Evolutionary conservation across 2,113 vertebrate species (phyloP), one percentile per base, ranked within the genome.

Genomic region (Pterophyllum scalare): DNA sequence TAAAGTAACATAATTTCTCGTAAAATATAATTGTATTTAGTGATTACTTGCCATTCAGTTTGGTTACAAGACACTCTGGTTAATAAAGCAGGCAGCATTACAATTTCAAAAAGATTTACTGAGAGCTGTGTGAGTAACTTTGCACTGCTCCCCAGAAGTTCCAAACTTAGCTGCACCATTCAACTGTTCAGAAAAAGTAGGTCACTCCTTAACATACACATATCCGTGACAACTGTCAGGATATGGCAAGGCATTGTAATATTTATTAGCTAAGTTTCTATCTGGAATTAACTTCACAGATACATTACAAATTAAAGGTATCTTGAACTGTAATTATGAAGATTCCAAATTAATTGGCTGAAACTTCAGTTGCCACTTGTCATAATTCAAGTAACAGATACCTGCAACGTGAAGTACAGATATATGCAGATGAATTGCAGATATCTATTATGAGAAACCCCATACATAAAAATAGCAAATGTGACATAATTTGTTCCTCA

Each of bases 141-240:
- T 54, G 19, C 46, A 54, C 46, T 72, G 67, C 19, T 54, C 26
- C 67, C 46, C 46, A 72, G 67, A 54, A 72, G 46, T 28, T 46
- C 26, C 46, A 54, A 72, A 72, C 67, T 54, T 72, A 54, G 46
- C 67, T 54, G 11, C 0, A 19, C 46, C 52, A 26, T 72, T 72
- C 46, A 72, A 72, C 67, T 72, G 46, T 72, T 72, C 46, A 54
- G 31, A 72, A 72, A 72, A 72, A 72, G 67, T 72, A 72, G 67
- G 67, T 72, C 67, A 72, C 46, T 72, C 46, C 43, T 54, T 54
- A 72, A 72, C 46, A 54, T 72, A 72, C 26, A 72, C 49, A 72
- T 72, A 72, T 72, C 67, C 9, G 19, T 72, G 46, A 54, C 46
- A 72, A 54, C 67, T 54, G 67, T 72, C 26, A 54, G 26, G 67